phyloP scores from a whole-genome alignment of 2,888 invertebrate species.

The Drosophila atripex region DNA sequence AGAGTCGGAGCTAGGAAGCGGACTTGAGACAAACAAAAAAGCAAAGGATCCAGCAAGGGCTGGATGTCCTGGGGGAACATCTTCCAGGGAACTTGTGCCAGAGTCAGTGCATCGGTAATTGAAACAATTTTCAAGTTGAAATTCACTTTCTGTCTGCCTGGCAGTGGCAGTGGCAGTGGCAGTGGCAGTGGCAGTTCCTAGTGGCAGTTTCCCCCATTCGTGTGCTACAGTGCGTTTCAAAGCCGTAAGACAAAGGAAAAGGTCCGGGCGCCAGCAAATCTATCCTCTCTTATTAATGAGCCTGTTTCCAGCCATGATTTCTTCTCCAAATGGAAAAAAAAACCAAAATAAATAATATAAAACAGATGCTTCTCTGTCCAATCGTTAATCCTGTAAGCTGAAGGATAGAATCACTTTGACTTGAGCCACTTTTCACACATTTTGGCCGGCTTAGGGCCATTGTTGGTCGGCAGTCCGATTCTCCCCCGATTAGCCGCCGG shows the following conservation, averaged over 20 bases:
- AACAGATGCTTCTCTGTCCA: neutral
- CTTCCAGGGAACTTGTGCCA: conserved; percentile 17
- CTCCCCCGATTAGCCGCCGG: conserved; percentile 28
- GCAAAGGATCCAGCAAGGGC: conserved; percentile 15
- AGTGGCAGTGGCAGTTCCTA: neutral
- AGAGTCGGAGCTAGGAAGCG: conserved; percentile 14
- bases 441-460: conserved; percentile 6
- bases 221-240: conserved; percentile 22
- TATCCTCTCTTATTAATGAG: neutral
- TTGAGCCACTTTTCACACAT: conserved; percentile 13
- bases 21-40: neutral
- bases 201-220: neutral
- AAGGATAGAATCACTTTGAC: conserved; percentile 27
- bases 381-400: conserved; percentile 20
- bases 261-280: too few relatives aligned
- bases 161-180: neutral
- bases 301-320: neutral
- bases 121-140: conserved; percentile 58
- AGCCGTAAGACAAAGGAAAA: conserved; percentile 5
- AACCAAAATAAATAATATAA: too few relatives aligned
- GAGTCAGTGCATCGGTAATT: conserved; percentile 46
- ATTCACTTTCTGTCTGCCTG: conserved; percentile 30
- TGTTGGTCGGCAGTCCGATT: conserved; percentile 14
- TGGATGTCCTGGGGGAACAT: conserved; percentile 2
- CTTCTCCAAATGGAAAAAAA: too few relatives aligned